Evolutionary conservation across 1,140 invertebrate species (phyloP).

Genomic region (Drosophila repleta): DNA sequence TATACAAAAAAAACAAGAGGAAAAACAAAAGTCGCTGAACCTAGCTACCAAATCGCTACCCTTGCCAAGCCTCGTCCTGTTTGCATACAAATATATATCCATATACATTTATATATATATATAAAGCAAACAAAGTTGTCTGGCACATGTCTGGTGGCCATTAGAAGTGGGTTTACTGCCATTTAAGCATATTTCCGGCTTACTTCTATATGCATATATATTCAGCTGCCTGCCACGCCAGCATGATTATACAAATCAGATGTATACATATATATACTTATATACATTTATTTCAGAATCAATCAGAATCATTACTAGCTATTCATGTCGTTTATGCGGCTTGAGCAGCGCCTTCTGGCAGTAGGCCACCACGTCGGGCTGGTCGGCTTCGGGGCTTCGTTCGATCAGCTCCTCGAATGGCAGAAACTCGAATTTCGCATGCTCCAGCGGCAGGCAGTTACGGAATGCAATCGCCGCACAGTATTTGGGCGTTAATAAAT

Average conservation of each 20-base stretch:
- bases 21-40: constrained; percentile 18
- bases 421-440: constrained; percentile 84
- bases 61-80: constrained; percentile 34
- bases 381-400: constrained; percentile 63
- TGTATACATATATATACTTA: constrained; percentile 8
- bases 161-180: constrained; percentile 43
- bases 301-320: constrained; percentile 13
- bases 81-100: constrained; percentile 61
- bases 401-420: constrained; percentile 86
- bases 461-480: constrained; percentile 91
- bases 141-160: constrained; percentile 45
- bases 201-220: constrained; percentile 39
- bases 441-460: constrained; percentile 55
- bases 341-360: constrained; percentile 75
- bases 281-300: constrained; percentile 33
- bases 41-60: constrained; percentile 52
- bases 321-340: constrained; percentile 48
- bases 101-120: constrained; percentile 57
- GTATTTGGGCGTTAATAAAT: constrained; percentile 91
- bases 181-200: constrained; percentile 76
- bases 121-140: constrained; percentile 44
- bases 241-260: not conserved
- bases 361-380: constrained; percentile 85
- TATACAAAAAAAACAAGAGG: constrained; percentile 24
- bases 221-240: constrained; percentile 29